Base-by-base conservation (phyloP, 1,140 invertebrate genomes). In the Octopus bimaculoides region DNA sequence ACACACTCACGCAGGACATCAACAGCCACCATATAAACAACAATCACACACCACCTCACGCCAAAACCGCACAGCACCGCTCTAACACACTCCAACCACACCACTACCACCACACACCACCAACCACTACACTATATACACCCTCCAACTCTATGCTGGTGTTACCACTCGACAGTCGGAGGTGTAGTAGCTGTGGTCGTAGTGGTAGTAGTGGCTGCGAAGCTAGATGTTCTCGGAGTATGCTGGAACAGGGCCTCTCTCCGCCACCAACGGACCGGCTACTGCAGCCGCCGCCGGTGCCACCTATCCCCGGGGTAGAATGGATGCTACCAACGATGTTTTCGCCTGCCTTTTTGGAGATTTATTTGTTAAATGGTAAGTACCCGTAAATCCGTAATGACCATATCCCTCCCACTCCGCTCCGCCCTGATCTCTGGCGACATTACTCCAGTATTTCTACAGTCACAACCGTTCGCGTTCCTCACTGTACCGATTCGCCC, bases 271-370 rank as follows among this genome's bases (percentile, higher is more conserved):
- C 79, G 20, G 17, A 78, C 54, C 73, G 17, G 54, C 71, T 53
- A n/a, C 54, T 84, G 82, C 78, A 82, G 77, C 17, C 80, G 78
- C 20, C 26, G 26, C 26, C 26, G 83, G 81, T 73, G 80, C 56
- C 78, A 82, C 73, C 6, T 82, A 82, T 54, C 85, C 83, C 53
- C 76, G 87, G 9, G 84, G 85, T n/a, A 80, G 85, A 41, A 83
- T 85, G 80, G 86, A 88, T 79, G 82, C 86, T 8, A 86, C 87
- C n/a, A 88, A 83, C 78, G 87, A 88, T 81, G 87, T 88, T 55
- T 88, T 88, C 77, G 87, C 87, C 41, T 88, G 87, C 84, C 82
- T 88, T 10, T 88, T 88, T 75, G 86, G 87, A 7, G 87, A 88
- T 74, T 82, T 88, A 9, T 88, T 88, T 81, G 87, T 88, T 61